Percentiles rank a stretch among this genome's conserved stretches.
Conservation (phyloP, 1,140 invertebrate genomes). For the Drosophila mayri region DNA sequence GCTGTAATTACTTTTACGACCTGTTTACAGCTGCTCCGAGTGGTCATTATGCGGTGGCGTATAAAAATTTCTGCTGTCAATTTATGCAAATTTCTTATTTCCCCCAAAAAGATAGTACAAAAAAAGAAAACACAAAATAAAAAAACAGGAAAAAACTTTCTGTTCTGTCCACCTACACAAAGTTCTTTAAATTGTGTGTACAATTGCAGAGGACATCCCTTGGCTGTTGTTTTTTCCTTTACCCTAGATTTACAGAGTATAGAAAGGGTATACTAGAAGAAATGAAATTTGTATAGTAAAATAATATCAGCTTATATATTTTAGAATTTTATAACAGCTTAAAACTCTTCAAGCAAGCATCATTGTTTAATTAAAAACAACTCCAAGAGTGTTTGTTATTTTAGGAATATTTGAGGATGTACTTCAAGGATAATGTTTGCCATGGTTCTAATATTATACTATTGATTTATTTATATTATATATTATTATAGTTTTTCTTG, state of each 20-base stretch:
- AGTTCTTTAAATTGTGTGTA: slow-evolving; percentile 50
- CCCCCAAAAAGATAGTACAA: slow-evolving; percentile 4
- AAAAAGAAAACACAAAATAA: slow-evolving; percentile 7
- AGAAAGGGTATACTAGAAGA: neutral
- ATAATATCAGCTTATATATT: neutral
- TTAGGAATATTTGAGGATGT: neutral
- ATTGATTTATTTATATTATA: neutral
- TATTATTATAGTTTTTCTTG: neutral
- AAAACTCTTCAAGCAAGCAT: accelerated
- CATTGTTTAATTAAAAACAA: neutral
- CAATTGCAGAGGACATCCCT: slow-evolving; percentile 14
- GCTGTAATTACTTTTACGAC: slow-evolving; percentile 83
- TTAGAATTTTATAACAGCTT: neutral
- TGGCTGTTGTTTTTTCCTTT: slow-evolving; percentile 41
- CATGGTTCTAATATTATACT: neutral
- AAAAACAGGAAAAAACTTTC: slow-evolving; percentile 45
- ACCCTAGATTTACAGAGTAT: neutral
- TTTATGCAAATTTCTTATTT: slow-evolving; percentile 84
- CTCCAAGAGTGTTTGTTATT: neutral
- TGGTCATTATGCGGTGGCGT: slow-evolving; percentile 74
- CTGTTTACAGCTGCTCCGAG: slow-evolving; percentile 84
- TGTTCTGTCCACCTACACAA: slow-evolving; percentile 71
- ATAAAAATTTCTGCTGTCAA: slow-evolving; percentile 72
- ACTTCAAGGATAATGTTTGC: neutral
- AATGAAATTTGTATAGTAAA: neutral